Conservation (phyloP, 2,797 vertebrate species). For the Chelmon rostratus region DNA sequence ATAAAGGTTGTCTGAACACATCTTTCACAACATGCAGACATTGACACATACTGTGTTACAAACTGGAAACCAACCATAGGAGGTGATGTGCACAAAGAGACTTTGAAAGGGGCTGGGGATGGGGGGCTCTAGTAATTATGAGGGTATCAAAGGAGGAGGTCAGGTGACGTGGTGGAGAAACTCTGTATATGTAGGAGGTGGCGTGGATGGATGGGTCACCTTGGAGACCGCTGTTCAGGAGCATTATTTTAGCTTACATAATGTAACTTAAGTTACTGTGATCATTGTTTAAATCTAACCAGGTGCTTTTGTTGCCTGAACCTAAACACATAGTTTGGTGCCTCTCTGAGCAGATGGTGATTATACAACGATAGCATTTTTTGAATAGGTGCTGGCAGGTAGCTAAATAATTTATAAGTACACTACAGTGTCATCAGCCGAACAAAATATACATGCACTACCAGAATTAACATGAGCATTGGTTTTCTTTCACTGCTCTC, state of each 20-base stretch:
- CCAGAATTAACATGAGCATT: neutral
- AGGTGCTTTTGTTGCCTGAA: too few relatives aligned
- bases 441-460: neutral
- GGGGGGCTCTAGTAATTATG: too few relatives aligned
- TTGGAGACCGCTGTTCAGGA: too few relatives aligned
- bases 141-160: too few relatives aligned
- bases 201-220: too few relatives aligned
- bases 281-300: too few relatives aligned
- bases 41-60: neutral
- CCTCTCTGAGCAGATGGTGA: slow-evolving; percentile 6
- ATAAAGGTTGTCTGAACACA: neutral
- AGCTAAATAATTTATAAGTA: neutral
- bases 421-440: slow-evolving; percentile 14
- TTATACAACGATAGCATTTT: neutral
- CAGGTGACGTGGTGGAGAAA: too few relatives aligned
- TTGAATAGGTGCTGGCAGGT: neutral
- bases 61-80: neutral
- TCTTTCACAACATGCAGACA: neutral
- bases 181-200: too few relatives aligned
- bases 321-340: too few relatives aligned
- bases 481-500: slow-evolving; percentile 12
- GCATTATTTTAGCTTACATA: too few relatives aligned
- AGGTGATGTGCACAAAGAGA: neutral
- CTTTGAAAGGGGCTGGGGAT: neutral
- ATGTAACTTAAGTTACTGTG: too few relatives aligned